A percentile compares a stretch with the other conserved stretches of the same genome.
These are phyloP conservation scores for Pachliopta kotzebuea DNA, from an alignment of 2,888 invertebrate species.

Conservation along the genomic window DNA sequence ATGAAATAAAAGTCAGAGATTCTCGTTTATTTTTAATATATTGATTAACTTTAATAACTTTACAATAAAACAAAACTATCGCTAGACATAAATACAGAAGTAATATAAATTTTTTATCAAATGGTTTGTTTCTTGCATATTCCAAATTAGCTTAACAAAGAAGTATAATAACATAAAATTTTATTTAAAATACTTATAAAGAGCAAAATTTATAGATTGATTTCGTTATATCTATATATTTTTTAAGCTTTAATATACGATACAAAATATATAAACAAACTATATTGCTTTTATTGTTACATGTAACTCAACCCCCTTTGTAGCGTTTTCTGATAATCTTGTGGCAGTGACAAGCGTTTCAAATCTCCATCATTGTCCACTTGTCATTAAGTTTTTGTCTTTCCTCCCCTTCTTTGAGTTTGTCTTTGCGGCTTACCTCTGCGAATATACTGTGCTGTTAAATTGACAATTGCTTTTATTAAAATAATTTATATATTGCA, in stretches of 20 bases:
- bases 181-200: too few relatives aligned
- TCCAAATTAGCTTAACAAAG: too few relatives aligned
- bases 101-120: too few relatives aligned
- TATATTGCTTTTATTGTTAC: slow-evolving; percentile 48
- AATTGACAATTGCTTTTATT: slow-evolving; percentile 6
- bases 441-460: slow-evolving; percentile 38
- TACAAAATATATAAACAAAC: slow-evolving; percentile 34
- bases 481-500: too few relatives aligned
- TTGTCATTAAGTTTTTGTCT: slow-evolving; percentile 80
- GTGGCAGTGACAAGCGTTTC: slow-evolving; percentile 67
- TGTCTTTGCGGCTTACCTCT: slow-evolving; percentile 51
- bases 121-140: too few relatives aligned
- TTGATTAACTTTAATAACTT: too few relatives aligned
- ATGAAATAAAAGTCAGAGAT: too few relatives aligned
- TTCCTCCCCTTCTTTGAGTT: slow-evolving; percentile 64
- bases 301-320: slow-evolving; percentile 38
- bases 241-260: background rate
- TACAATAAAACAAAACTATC: too few relatives aligned
- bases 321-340: slow-evolving; percentile 55
- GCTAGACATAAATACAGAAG: too few relatives aligned
- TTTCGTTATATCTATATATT: background rate
- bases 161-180: too few relatives aligned
- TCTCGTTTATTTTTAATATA: too few relatives aligned
- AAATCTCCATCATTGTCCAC: slow-evolving; percentile 76
- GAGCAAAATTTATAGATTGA: background rate